Percentiles rank a stretch among this genome's conserved stretches.
phyloP scores from a whole-genome alignment of 2,888 invertebrate species.

The Limnephilus lunatus region DNA sequence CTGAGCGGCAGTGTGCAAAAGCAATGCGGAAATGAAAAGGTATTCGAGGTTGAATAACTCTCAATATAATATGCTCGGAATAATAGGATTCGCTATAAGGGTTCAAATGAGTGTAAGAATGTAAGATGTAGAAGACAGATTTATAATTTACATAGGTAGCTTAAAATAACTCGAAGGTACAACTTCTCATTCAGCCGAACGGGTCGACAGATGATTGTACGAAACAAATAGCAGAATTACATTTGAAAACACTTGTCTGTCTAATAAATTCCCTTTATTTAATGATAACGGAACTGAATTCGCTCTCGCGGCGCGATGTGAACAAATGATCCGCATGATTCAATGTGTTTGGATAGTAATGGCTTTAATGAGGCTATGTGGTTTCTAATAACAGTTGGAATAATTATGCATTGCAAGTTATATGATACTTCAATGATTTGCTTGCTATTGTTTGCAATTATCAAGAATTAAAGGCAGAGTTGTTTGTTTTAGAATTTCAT shows the following conservation, averaged over 20 bases:
- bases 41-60: no score
- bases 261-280: conserved; percentile 25
- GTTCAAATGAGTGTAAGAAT: background rate
- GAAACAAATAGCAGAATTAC: conserved; percentile 6
- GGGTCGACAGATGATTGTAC: conserved; percentile 9
- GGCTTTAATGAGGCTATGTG: background rate
- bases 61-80: no score
- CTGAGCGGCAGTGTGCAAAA: no score
- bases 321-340: background rate
- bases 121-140: background rate
- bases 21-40: no score
- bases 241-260: background rate
- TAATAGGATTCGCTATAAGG: no score
- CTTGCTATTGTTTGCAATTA: background rate
- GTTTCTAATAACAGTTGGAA: background rate
- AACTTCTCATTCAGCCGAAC: background rate
- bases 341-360: background rate
- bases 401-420: background rate
- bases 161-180: background rate
- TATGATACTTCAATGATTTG: background rate
- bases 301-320: background rate
- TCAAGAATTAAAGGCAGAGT: no score
- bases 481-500: no score
- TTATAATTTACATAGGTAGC: background rate
- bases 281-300: background rate